These are phyloP conservation scores for Pogonocherus hispidulus DNA, from an alignment of 2,888 invertebrate genomes.

Conservation along the genomic window DNA sequence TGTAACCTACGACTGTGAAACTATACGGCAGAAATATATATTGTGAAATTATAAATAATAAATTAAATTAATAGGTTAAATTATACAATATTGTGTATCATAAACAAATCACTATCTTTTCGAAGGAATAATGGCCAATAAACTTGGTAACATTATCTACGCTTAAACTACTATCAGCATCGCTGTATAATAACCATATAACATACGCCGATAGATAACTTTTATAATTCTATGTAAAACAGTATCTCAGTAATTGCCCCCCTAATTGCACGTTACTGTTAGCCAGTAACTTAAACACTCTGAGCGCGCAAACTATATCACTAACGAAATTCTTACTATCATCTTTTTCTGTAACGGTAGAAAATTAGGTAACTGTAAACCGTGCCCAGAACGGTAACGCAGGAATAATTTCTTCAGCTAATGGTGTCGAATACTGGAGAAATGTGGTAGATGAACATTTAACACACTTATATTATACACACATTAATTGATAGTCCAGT, in stretches of 20 bases:
- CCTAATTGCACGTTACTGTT: conserved; percentile 4
- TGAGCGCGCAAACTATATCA: conserved; percentile 2
- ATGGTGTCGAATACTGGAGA: conserved; percentile 5
- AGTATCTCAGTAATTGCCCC: background rate
- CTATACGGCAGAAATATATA: too few species aligned
- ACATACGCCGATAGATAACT: too few species aligned
- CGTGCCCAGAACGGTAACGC: conserved; percentile 24
- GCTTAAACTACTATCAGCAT: too few species aligned
- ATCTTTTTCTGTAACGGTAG: conserved; percentile 30
- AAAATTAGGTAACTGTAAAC: conserved; percentile 33
- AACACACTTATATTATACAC: conserved; percentile 2
- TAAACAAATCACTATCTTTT: too few species aligned
- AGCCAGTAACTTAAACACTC: background rate
- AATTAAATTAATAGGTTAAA: too few species aligned
- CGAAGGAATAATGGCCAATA: too few species aligned
- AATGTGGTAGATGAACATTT: background rate
- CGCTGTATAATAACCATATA: too few species aligned
- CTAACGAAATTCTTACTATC: conserved; percentile 17
- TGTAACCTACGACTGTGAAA: too few species aligned
- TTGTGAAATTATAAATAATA: too few species aligned
- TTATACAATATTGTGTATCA: too few species aligned
- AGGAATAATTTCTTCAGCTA: background rate
- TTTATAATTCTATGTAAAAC: conserved; percentile 7
- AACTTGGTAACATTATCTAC: too few species aligned
- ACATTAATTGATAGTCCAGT: too few species aligned